phyloP scores from a whole-genome alignment of 2,888 invertebrate species.

The Gortyna flavago region DNA sequence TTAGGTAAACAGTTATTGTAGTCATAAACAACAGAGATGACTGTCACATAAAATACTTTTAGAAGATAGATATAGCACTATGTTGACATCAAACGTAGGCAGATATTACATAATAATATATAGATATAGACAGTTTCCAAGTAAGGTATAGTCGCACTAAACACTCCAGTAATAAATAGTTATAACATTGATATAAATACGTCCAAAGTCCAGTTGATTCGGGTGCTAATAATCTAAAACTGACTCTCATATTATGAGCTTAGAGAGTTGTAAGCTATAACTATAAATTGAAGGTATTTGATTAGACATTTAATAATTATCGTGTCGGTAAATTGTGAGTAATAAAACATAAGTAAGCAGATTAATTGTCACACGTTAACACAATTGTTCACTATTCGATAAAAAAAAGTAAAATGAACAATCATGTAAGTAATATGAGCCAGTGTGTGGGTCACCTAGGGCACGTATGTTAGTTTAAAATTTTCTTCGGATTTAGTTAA shows the following conservation, averaged over 20 bases:
- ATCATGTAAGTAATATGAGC: slow-evolving; percentile 8
- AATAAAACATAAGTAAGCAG: background rate
- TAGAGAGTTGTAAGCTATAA: background rate
- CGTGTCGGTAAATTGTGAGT: background rate
- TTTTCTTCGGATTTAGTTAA: background rate
- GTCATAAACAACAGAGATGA: slow-evolving; percentile 40
- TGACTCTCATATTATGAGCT: slow-evolving; percentile 46
- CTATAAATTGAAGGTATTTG: background rate
- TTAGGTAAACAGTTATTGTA: slow-evolving; percentile 37
- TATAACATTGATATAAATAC: slow-evolving; percentile 49
- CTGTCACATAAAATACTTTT: slow-evolving; percentile 42
- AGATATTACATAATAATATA: slow-evolving; percentile 54
- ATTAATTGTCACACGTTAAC: slow-evolving; percentile 10
- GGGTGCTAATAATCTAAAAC: slow-evolving; percentile 52
- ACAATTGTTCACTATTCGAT: background rate
- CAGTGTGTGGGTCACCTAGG: too few species aligned
- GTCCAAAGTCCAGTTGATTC: slow-evolving; percentile 65
- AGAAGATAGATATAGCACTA: slow-evolving; percentile 50
- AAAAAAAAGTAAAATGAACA: too few species aligned
- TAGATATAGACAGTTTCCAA: slow-evolving; percentile 48
- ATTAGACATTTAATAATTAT: background rate
- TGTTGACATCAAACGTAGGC: slow-evolving; percentile 35
- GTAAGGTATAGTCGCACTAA: slow-evolving; percentile 47
- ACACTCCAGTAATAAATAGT: slow-evolving; percentile 51
- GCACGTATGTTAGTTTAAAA: background rate